Evolutionary conservation across 2,797 vertebrate species (phyloP), one percentile per base, ranked within the genome.

Genomic region (Holocentrus rufus): DNA sequence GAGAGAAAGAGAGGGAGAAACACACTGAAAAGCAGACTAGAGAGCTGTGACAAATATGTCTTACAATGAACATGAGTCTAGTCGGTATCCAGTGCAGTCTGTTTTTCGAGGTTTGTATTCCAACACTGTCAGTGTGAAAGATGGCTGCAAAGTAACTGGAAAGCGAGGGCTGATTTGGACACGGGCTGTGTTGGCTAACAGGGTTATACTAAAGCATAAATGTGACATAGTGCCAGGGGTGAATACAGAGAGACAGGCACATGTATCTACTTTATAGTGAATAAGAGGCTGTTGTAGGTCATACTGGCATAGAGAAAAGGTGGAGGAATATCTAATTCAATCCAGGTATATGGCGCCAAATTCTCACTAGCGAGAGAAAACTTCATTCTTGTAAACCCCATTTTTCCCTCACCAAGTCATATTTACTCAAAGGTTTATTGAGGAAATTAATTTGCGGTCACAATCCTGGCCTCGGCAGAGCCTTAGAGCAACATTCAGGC

Each of bases 121-220:
- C 75, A 82, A 59, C 53, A 14, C 27, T 69, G 78, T 84, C 73
- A 66, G 52, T 18, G n/a, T 87, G 62, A 89, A 82, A 76, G 62
- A 89, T 78, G 65, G 34, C 46, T 60, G 47, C 59, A 27, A 23
- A 25, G 50, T 39, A 55, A 52, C 25, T 81, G 54, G 56, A 77
- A 74, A 59, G 55, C 70, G 13, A n/a, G 4, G n/a, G n/a, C 22
- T 75, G 42, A 74, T 76, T 70, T 85, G 69, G 76, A 82, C 13
- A 17, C 53, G 1, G 67, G 8, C 25, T 75, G 46, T 0, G 13
- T 74, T 73, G 64, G 63, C 71, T 56, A 31, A 82, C 76, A 67
- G 27, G 15, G 74, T 77, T 68, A 61, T 20, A 75, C 9, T 53
- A 58, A 80, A 77, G 25, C 64, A 73, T 70, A 77, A 77, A 80